A percentile compares a stretch with the other conserved stretches of the same genome.
Conservation (phyloP, 2,797 vertebrate species). For the Xerus rutilus region DNA sequence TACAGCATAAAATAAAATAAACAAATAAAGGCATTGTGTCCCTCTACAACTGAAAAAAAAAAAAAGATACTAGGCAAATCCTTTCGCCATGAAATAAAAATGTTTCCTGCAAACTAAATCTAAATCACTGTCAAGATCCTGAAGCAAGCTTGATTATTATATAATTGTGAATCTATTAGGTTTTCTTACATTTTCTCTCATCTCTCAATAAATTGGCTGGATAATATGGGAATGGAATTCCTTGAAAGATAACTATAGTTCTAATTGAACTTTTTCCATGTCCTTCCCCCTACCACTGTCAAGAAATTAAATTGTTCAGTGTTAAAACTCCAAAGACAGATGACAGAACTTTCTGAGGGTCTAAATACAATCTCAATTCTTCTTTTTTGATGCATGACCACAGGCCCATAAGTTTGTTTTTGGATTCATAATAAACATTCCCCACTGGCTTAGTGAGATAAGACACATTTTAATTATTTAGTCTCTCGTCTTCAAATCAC, state of each 20-base stretch:
- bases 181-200: neutral
- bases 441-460: conserved; percentile 66
- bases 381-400: conserved; percentile 56
- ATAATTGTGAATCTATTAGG: neutral
- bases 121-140: neutral
- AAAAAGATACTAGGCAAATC: neutral
- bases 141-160: neutral
- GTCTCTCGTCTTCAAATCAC: conserved; percentile 71
- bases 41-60: no score
- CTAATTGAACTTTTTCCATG: neutral
- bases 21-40: no score
- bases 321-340: conserved; percentile 21
- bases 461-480: conserved; percentile 72
- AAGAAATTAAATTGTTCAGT: neutral
- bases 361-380: conserved; percentile 13
- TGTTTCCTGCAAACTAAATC: neutral
- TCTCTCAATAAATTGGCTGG: neutral
- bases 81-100: neutral
- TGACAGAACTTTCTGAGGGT: conserved; percentile 32
- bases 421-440: conserved; percentile 65
- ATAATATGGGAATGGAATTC: neutral
- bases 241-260: neutral
- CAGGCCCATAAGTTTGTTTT: conserved; percentile 8
- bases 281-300: neutral
- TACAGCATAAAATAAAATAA: no score